Evolutionary conservation across 2,888 invertebrate species (phyloP).

Genomic region (Xestia rhomboidea): DNA sequence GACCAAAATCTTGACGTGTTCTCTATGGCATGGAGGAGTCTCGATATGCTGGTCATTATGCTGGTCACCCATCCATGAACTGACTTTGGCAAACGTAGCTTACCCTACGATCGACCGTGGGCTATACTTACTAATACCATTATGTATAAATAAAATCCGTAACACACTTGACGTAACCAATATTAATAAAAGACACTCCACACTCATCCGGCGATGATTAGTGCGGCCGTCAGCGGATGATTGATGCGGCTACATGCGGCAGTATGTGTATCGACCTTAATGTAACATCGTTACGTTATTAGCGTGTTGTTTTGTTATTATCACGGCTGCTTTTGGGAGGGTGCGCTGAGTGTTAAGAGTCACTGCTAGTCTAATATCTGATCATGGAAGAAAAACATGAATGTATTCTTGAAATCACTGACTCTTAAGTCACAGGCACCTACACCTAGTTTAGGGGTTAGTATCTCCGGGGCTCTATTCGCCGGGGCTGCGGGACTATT

Average conservation of each 20-base stretch:
- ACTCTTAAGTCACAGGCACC: too few relatives aligned
- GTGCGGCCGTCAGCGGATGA: constrained; percentile 55
- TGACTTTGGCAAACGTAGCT: not conserved
- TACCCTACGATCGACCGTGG: not conserved
- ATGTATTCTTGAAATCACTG: not conserved
- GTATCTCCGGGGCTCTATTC: too few relatives aligned
- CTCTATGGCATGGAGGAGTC: too few relatives aligned
- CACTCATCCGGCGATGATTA: constrained; percentile 49
- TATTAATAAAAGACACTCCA: constrained; percentile 53
- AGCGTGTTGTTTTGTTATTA: constrained; percentile 21
- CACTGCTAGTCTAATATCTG: not conserved
- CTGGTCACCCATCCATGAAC: too few relatives aligned
- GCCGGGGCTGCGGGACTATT: too few relatives aligned
- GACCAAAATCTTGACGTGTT: too few relatives aligned
- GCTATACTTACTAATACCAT: not conserved
- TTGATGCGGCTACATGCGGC: constrained; percentile 59
- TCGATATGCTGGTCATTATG: too few relatives aligned
- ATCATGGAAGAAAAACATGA: not conserved
- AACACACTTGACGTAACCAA: constrained; percentile 3
- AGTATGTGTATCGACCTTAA: constrained; percentile 59
- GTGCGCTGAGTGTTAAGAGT: not conserved
- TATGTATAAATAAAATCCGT: not conserved
- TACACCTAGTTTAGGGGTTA: too few relatives aligned
- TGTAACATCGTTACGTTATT: constrained; percentile 49
- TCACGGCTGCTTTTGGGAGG: not conserved